Base-by-base conservation (phyloP, 64 coral and sea anemone genomes). In the Stichodactyla mertensii region DNA sequence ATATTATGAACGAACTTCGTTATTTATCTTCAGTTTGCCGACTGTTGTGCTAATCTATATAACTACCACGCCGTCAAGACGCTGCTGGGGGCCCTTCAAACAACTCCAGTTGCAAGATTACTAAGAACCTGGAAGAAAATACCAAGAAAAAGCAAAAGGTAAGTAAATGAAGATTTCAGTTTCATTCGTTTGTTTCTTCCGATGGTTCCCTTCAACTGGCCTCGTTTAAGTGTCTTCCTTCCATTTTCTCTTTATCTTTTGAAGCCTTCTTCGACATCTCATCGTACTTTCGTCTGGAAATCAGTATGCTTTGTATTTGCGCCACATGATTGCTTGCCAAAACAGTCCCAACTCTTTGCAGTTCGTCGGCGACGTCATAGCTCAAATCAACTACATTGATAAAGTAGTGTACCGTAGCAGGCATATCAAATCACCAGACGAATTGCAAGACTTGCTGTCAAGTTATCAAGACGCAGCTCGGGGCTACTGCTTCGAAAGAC, bases 121-220 rank as follows among this genome's bases (percentile, higher is more conserved):
- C 69, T 27, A 13, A 74, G 27, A 74, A 74, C 22, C 1, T 74
- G 69, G 69, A 74, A 19, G 10, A 74, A 74, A 74, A 10, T 74
- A 74, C 69, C 69, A 10, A 74, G 69, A 74, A 74, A 74, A 13
- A 74, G 24, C 24, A 26, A 74, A 74, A 74, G 69, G 69, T 74
- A 74, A 0, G 11, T 0, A 13, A 31, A 31, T 74, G 24, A 28
- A 74, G 16, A 18, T 71, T 71, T 71, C 6, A 71, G 4, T 23
- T 5, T 10, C 19, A 23, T 71, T 71, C 10, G 5, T 18, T 1
- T 61, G 4, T 16, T 18, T 61, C 4, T 61, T 0, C 19, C 14
- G 14, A 61, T 15, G 59, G 13, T 16, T 61, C 14, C 13, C 13
- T 61, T 45, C 36, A 18, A 16, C 1, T 61, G 0, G 10, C 14